Percentiles rank a stretch among this genome's conserved stretches.
phyloP scores from a whole-genome alignment of 2,797 vertebrate species.

The Danio tinwini region DNA sequence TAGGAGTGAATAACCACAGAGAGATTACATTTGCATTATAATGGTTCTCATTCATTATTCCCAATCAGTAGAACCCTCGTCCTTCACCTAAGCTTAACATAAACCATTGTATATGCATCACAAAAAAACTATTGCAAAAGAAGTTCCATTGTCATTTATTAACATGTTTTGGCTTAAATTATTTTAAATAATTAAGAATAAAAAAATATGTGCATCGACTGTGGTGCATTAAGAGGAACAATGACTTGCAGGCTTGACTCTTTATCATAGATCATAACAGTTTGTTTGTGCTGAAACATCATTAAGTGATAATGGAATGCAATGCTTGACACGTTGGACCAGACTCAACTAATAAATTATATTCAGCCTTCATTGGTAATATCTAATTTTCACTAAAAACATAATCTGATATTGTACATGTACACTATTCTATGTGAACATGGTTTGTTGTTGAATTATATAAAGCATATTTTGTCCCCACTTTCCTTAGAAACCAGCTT shows the following conservation, averaged over 20 bases:
- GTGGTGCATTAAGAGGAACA: background rate
- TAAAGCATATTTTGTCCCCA: background rate
- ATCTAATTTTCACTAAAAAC: too few relatives aligned
- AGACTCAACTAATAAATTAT: background rate
- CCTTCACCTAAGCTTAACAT: background rate
- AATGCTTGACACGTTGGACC: background rate
- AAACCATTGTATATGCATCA: background rate
- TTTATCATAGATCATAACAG: slow-evolving; percentile 7
- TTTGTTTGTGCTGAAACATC: background rate
- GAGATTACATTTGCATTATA: slow-evolving; percentile 30
- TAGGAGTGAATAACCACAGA: background rate
- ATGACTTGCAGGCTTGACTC: slow-evolving; percentile 30
- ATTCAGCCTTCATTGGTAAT: background rate
- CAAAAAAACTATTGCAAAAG: background rate
- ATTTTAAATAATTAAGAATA: too few relatives aligned
- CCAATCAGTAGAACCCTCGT: background rate
- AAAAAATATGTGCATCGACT: background rate
- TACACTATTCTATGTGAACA: background rate
- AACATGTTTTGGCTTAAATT: background rate
- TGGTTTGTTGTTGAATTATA: background rate
- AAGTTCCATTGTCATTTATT: background rate
- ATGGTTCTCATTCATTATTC: background rate
- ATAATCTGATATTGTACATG: background rate
- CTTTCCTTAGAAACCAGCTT: background rate
- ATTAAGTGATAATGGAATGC: background rate